Evolutionary conservation across 2,888 invertebrate species (phyloP).

Genomic region (Podabrus alpinus): DNA sequence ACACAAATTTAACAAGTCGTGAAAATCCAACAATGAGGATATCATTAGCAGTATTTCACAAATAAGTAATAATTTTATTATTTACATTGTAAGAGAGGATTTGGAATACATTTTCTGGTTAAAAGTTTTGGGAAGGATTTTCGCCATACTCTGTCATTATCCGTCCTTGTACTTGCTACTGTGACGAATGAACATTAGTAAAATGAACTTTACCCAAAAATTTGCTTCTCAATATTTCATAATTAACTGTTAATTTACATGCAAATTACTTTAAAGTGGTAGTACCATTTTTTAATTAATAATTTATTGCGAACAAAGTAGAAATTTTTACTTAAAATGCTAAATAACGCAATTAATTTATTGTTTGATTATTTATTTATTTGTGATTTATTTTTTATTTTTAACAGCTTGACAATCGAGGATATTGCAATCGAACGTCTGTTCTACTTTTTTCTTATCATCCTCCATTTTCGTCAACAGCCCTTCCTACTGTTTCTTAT

Average conservation of each 20-base stretch:
- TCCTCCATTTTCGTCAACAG: slow-evolving; percentile 55
- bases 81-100: neutral
- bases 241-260: neutral
- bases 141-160: too few species aligned
- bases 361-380: neutral
- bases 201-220: neutral
- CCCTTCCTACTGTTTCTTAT: slow-evolving; percentile 74
- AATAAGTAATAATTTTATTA: neutral
- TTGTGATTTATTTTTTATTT: slow-evolving; percentile 11
- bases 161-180: neutral
- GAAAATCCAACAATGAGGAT: neutral
- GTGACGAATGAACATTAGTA: neutral
- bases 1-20: neutral
- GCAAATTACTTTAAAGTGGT: neutral
- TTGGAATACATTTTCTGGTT: too few species aligned
- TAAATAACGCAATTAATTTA: neutral
- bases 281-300: neutral
- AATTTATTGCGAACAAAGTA: neutral
- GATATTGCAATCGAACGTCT: slow-evolving; percentile 61
- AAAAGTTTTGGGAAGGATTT: too few species aligned
- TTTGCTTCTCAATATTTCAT: neutral
- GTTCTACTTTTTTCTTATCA: slow-evolving; percentile 54
- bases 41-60: neutral
- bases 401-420: slow-evolving; percentile 57
- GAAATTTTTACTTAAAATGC: neutral